Percentiles rank a stretch among this genome's conserved stretches.
These are phyloP conservation scores for Actinostola sp. DNA, from an alignment of 92 coral and sea anemone genomes.

Conservation along the genomic window DNA sequence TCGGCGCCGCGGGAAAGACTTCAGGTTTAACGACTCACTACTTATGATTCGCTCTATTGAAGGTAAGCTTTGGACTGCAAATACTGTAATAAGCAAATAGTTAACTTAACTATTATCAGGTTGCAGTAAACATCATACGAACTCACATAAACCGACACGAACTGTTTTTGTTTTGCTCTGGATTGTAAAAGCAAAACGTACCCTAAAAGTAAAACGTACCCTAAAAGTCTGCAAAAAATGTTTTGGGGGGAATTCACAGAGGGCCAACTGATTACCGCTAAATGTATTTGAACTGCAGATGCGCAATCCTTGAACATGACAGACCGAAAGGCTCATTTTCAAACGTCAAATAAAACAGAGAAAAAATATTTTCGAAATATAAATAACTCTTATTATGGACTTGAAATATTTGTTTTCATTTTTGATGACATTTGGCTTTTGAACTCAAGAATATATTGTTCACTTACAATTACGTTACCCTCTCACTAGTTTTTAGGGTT, in stretches of 20 bases:
- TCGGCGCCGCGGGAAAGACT: not conserved
- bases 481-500: no score
- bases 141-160: no score
- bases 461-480: no score
- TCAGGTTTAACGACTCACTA: not conserved
- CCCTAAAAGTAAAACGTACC: no score
- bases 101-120: no score
- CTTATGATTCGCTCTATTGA: slow-evolving; percentile 19
- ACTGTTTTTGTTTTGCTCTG: no score
- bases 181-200: no score
- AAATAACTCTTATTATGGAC: not conserved
- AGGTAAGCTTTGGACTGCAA: slow-evolving; percentile 1
- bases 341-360: not conserved
- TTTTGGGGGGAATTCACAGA: no score
- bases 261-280: no score
- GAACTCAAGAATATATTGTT: not conserved
- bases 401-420: slow-evolving; percentile 4
- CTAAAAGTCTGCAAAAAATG: no score
- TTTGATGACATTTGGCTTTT: not conserved
- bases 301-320: not conserved
- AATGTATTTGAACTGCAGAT: not conserved
- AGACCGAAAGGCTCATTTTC: not conserved
- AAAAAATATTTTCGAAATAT: not conserved
- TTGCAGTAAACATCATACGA: no score
- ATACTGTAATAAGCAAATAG: no score